Conservation (phyloP, 2,888 invertebrate species). For the Athrips mouffetella region DNA sequence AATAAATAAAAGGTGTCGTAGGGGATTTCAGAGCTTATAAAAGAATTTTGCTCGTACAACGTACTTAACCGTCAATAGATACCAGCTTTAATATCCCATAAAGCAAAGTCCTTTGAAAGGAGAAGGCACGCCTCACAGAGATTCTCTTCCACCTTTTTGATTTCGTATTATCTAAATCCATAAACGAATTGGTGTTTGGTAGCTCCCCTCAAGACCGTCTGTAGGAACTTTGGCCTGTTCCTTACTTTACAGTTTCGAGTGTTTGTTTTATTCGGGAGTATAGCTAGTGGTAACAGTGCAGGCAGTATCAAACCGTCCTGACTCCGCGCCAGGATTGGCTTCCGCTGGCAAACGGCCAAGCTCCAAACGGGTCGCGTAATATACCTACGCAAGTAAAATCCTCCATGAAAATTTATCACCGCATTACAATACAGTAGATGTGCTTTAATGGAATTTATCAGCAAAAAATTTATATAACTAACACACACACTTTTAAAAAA, state of each 20-base stretch:
- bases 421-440: too few relatives aligned
- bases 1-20: neutral
- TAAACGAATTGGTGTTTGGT: slow-evolving; percentile 3
- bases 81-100: neutral
- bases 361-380: slow-evolving; percentile 37
- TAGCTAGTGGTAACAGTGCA: slow-evolving; percentile 40
- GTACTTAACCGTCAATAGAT: slow-evolving; percentile 1
- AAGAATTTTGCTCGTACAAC: slow-evolving; percentile 1
- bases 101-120: neutral
- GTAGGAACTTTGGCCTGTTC: neutral
- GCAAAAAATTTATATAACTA: too few relatives aligned
- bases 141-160: slow-evolving; percentile 1
- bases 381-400: slow-evolving; percentile 39
- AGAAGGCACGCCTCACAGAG: neutral
- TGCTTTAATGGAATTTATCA: too few relatives aligned
- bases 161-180: neutral
- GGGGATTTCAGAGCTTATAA: slow-evolving; percentile 1
- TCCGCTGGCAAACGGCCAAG: slow-evolving; percentile 60
- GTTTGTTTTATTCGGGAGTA: slow-evolving; percentile 8
- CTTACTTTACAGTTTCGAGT: slow-evolving; percentile 3
- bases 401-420: slow-evolving; percentile 36
- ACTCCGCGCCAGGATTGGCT: slow-evolving; percentile 59
- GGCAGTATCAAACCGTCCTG: slow-evolving; percentile 59
- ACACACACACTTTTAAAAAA: too few relatives aligned
- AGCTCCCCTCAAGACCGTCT: neutral